A percentile compares a stretch with the other conserved stretches of the same genome.
Conservation (phyloP, 2,797 vertebrate genomes). For the Ambastaia sidthimunki region DNA sequence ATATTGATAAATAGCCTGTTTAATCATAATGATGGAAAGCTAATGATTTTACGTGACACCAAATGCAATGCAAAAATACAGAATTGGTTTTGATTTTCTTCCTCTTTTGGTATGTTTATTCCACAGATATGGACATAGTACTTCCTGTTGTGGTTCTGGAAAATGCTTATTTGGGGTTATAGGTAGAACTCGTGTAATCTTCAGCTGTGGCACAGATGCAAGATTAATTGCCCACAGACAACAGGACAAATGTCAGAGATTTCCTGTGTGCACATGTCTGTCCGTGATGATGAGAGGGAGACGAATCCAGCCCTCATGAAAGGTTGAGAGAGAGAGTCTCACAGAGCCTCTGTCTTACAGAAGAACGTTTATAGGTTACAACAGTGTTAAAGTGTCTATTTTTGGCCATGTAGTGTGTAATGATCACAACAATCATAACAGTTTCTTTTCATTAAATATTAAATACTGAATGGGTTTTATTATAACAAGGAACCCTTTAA, state of each 20-base stretch:
- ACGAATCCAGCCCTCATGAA: conserved; percentile 52
- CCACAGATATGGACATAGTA: background rate
- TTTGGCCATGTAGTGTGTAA: background rate
- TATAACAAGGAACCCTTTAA: background rate
- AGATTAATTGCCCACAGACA: background rate
- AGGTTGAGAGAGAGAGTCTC: conserved; percentile 57
- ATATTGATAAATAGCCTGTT: no score
- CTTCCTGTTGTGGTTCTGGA: background rate
- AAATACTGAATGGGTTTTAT: background rate
- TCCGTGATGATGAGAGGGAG: conserved; percentile 20
- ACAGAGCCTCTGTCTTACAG: conserved; percentile 9
- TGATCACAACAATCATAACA: background rate
- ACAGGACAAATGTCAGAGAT: background rate
- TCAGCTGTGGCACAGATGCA: background rate
- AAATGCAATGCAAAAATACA: background rate
- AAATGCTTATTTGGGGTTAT: background rate
- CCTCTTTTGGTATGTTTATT: background rate
- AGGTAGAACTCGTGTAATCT: background rate
- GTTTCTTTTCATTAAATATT: background rate
- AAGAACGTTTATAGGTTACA: background rate
- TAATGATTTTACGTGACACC: background rate
- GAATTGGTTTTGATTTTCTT: background rate
- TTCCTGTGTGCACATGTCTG: conserved; percentile 1
- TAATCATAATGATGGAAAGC: no score
- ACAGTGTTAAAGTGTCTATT: background rate